Conservation (phyloP, 2,888 invertebrate species). For the Microplitis manilae region DNA sequence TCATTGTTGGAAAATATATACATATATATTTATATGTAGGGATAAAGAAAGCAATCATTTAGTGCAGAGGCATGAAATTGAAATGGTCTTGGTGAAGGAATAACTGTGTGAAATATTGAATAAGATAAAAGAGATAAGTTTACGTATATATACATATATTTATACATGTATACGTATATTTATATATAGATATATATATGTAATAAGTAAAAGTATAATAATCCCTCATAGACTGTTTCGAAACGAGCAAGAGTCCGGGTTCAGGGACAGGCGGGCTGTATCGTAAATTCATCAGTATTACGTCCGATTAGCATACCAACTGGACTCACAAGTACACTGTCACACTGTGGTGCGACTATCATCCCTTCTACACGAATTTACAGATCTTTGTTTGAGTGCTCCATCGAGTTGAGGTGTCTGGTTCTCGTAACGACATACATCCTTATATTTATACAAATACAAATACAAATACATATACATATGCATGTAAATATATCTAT, state of each 20-base stretch:
- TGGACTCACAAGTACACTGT: constrained; percentile 50
- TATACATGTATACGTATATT: not conserved
- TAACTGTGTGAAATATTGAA: constrained; percentile 11
- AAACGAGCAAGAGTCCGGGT: constrained; percentile 39
- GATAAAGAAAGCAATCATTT: constrained; percentile 2
- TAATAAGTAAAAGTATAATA: constrained; percentile 2
- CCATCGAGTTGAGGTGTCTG: constrained; percentile 16
- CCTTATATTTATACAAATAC: too few species aligned
- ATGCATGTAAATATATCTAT: not conserved
- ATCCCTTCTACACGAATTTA: constrained; percentile 50
- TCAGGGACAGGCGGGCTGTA: constrained; percentile 50
- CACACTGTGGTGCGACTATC: constrained; percentile 41
- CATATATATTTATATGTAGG: constrained; percentile 9
- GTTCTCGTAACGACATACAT: too few species aligned
- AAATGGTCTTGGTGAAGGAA: constrained; percentile 23
- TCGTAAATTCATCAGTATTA: constrained; percentile 62
- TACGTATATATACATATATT: not conserved
- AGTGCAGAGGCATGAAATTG: constrained; percentile 23
- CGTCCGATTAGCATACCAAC: constrained; percentile 57
- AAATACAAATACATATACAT: not conserved
- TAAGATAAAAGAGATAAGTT: constrained; percentile 14
- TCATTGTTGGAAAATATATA: not conserved
- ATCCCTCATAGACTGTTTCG: not conserved
- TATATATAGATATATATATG: not conserved
- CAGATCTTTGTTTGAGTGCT: constrained; percentile 47